Evolutionary conservation across 2,113 vertebrate genomes (phyloP).

Genomic region (Lethenteron camtschaticum): DNA sequence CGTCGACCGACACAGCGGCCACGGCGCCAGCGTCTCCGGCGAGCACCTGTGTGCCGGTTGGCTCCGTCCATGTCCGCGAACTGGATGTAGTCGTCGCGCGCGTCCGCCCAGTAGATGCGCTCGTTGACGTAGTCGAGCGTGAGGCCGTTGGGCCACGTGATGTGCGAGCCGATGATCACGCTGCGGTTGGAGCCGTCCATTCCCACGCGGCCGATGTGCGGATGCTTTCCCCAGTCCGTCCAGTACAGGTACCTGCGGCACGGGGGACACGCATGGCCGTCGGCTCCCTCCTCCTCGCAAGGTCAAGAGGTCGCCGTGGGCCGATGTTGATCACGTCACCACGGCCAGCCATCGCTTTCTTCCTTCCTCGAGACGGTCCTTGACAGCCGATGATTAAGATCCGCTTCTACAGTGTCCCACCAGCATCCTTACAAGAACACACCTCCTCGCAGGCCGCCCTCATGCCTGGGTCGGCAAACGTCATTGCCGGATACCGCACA

Average conservation of each 20-base stretch:
- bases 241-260: constrained; percentile 60
- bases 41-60: constrained; percentile 54
- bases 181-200: constrained; percentile 73
- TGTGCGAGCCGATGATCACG: constrained; percentile 59
- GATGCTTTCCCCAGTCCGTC: constrained; percentile 84
- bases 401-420: too few species aligned
- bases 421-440: too few species aligned
- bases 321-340: too few species aligned
- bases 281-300: too few species aligned
- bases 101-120: constrained; percentile 84
- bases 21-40: constrained; percentile 9
- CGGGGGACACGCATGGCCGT: too few species aligned
- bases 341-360: too few species aligned
- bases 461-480: too few species aligned
- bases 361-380: too few species aligned
- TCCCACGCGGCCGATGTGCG: constrained; percentile 64
- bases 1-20: neutral
- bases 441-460: too few species aligned
- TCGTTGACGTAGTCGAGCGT: constrained; percentile 90
- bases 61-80: constrained; percentile 83
- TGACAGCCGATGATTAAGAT: too few species aligned
- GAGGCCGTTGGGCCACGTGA: constrained; percentile 65
- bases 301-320: too few species aligned
- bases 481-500: too few species aligned
- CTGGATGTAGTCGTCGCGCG: constrained; percentile 52